These are phyloP conservation scores for Callaeas wilsoni DNA, from an alignment of 2,113 vertebrate species.

Conservation along the genomic window DNA sequence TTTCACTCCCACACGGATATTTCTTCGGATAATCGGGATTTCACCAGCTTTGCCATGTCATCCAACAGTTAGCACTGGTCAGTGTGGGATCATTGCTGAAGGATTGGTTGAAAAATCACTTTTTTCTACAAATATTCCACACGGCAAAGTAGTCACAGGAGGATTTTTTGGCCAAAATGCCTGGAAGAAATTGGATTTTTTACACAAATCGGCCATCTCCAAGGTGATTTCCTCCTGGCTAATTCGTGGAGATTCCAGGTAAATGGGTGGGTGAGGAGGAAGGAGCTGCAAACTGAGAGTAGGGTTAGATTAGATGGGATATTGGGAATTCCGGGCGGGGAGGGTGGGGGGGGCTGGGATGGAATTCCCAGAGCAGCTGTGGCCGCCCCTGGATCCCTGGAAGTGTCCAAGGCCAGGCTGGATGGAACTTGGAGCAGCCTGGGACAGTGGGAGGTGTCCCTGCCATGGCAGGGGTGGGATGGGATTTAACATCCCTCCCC, in stretches of 20 bases:
- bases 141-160: rapidly evolving
- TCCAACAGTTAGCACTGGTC: not conserved
- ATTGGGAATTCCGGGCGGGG: not conserved
- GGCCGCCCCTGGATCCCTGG: not conserved
- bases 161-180: not conserved
- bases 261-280: not conserved
- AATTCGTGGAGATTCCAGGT: not conserved
- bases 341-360: not conserved
- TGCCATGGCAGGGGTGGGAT: not conserved
- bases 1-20: not conserved
- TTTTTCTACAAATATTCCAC: not conserved
- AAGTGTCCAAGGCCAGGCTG: not conserved
- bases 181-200: not conserved
- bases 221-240: not conserved
- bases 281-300: not conserved
- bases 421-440: not conserved
- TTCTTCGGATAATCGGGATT: not conserved
- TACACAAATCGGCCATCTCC: not conserved
- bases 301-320: not conserved
- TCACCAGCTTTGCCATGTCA: rapidly evolving
- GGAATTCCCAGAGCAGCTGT: not conserved
- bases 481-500: not conserved
- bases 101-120: not conserved
- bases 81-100: rapidly evolving
- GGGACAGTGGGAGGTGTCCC: not conserved